Base-by-base conservation (phyloP, 2,888 invertebrate genomes). In the Thyatira batis region DNA sequence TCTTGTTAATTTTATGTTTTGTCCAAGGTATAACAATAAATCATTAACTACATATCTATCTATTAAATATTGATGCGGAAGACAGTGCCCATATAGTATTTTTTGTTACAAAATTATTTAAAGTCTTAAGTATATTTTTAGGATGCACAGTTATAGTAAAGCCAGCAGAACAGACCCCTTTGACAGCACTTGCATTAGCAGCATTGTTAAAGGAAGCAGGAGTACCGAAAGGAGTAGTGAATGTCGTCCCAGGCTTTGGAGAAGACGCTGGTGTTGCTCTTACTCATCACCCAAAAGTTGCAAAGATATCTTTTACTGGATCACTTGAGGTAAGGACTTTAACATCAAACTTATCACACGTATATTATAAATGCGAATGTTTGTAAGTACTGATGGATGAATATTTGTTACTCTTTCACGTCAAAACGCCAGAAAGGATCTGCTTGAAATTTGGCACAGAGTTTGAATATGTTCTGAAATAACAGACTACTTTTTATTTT, bases 151-250 rank as follows among this genome's bases (percentile, higher is more conserved):
- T 97, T 13, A 94, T 98, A 0, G 92, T 98, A 63, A 98, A 98
- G 84, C 97, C 98, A 0, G 98, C 98, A 0, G 98, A 99, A 81
- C 98, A 98, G 85, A 98, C 98, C 0, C 96, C 97, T 0, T 87
- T 98, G 46, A 96, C 98, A 0, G 97, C 98, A 0, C 89, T 98
- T 17, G 96, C 96, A 67, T 86, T 97, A 2, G 98, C 97, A 0
- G 94, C 97, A 53, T 87, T 99, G 52, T 83, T 93, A 17, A 95
- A 94, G 66, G 96, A 98, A 89, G 98, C 97, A 43, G 98, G 98
- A 1, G 94, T 98, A 62, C 98, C 98, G 0, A 93, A 95, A 17
- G 98, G 98, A 4, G 98, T 98, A 0, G 82, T 98, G 0, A 98
- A 98, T 80, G 93, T 98, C 11, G 93, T 98, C 1, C 96, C 97